Conservation (phyloP, 2,797 vertebrate genomes). For the Amphiprion clarkii region DNA sequence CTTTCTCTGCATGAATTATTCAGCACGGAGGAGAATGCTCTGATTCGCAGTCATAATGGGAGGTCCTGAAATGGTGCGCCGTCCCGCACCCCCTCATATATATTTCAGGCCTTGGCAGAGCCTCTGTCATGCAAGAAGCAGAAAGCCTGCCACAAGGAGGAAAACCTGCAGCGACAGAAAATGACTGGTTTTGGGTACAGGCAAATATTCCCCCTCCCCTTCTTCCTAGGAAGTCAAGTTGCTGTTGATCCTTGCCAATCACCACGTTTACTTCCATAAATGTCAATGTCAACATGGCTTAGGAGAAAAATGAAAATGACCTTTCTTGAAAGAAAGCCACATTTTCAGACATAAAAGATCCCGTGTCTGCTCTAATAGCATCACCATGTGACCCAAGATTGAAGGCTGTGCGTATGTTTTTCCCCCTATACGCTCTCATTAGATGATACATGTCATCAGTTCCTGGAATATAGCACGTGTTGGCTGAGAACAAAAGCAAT, state of each 20-base stretch:
- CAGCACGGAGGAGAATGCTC: constrained; percentile 69
- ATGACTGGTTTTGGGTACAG: constrained; percentile 21
- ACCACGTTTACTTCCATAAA: constrained; percentile 21
- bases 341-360: constrained; percentile 3
- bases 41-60: constrained; percentile 79
- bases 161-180: constrained; percentile 28
- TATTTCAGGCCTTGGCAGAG: constrained; percentile 73
- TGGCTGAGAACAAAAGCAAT: not conserved
- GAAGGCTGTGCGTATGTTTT: not conserved
- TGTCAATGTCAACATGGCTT: not conserved
- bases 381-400: not conserved
- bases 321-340: not conserved
- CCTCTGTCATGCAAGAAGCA: constrained; percentile 68
- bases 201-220: not conserved
- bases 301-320: not conserved
- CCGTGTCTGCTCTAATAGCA: not conserved
- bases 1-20: constrained; percentile 79
- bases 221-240: constrained; percentile 17
- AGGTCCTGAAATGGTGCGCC: constrained; percentile 74
- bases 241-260: constrained; percentile 29
- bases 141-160: constrained; percentile 28
- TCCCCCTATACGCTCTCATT: constrained; percentile 34
- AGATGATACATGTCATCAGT: constrained; percentile 36
- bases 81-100: constrained; percentile 68
- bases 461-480: constrained; percentile 23